Evolutionary conservation across 2,797 vertebrate genomes (phyloP).

Genomic region (Eutrigla gurnardus): DNA sequence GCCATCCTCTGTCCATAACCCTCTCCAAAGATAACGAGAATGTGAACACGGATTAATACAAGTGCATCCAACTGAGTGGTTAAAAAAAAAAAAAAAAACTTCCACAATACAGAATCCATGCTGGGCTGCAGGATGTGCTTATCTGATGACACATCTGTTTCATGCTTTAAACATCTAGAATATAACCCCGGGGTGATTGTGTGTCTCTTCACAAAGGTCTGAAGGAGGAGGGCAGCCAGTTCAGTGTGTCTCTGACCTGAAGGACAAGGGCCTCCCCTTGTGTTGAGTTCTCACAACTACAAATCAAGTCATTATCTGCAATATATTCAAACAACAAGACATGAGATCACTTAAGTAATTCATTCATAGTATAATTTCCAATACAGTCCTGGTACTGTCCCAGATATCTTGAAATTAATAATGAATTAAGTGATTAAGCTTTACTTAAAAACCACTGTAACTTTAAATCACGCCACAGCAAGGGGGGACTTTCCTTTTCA

Average conservation of each 20-base stretch:
- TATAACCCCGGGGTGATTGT: background rate
- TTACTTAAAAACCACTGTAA: no score
- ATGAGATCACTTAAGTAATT: background rate
- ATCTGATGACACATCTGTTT: conserved; percentile 5
- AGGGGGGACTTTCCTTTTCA: background rate
- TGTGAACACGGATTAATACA: background rate
- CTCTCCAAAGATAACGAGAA: conserved; percentile 40
- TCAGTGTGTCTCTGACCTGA: conserved; percentile 40
- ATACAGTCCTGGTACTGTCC: background rate
- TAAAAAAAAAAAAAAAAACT: background rate
- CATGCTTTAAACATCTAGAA: background rate
- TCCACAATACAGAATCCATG: background rate
- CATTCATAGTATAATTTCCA: no score
- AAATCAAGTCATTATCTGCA: background rate
- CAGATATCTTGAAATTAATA: background rate
- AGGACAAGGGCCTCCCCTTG: conserved; percentile 74
- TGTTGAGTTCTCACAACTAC: conserved; percentile 57
- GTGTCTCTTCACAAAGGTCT: background rate
- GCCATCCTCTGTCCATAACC: conserved; percentile 40
- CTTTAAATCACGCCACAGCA: no score
- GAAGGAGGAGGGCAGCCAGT: background rate
- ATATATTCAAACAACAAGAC: background rate
- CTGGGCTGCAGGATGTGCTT: background rate
- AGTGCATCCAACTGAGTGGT: background rate
- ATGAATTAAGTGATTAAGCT: background rate